Percentiles rank a stretch among this genome's conserved stretches.
These are phyloP conservation scores for Deroptyus accipitrinus DNA, from an alignment of 2,113 vertebrate species.

Conservation along the genomic window DNA sequence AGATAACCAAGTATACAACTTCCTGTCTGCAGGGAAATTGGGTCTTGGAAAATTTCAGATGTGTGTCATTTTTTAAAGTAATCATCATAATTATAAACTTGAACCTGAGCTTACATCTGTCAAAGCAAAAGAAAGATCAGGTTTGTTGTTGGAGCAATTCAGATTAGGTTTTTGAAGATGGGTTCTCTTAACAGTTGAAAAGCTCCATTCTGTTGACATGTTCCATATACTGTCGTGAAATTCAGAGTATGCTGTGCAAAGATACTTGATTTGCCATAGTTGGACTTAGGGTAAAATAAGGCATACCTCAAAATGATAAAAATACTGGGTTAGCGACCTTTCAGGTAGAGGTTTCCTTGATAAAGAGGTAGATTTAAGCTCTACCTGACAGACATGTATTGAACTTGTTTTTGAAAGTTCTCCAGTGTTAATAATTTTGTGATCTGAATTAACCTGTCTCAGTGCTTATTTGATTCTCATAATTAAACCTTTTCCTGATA, in stretches of 20 bases:
- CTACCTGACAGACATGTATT: background rate
- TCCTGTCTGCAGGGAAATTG: background rate
- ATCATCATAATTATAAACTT: background rate
- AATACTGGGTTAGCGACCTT: background rate
- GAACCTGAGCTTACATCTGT: background rate
- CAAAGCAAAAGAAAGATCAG: background rate
- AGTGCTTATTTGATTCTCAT: background rate
- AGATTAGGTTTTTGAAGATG: background rate
- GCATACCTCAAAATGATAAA: background rate
- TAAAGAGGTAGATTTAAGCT: background rate
- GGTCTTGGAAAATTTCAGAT: slow-evolving; percentile 16
- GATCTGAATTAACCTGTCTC: background rate
- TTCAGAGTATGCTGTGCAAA: background rate
- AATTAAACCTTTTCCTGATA: background rate
- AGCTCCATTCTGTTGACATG: background rate
- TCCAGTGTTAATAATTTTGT: background rate
- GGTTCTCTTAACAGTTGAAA: background rate
- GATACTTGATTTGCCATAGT: background rate
- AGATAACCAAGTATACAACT: background rate
- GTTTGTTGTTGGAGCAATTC: background rate
- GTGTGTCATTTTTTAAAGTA: slow-evolving; percentile 29
- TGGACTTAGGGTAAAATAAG: background rate
- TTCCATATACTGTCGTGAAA: background rate
- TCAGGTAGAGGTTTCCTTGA: background rate
- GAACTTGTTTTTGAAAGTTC: background rate